phyloP scores from a whole-genome alignment of 1,140 invertebrate genomes.

The Drosophila tsacasi region DNA sequence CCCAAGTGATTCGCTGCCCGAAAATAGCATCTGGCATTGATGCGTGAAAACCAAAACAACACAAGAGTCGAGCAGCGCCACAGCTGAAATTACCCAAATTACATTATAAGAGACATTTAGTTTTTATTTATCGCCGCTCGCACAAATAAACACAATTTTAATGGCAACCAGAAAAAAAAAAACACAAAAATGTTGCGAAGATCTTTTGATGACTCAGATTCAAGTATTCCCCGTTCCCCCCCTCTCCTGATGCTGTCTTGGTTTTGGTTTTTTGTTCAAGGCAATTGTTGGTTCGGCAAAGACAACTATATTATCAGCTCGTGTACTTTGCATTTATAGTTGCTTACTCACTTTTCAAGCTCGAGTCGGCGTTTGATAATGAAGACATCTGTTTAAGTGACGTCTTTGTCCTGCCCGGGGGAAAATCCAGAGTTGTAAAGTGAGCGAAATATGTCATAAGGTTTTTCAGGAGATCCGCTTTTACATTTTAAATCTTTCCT shows the following conservation, averaged over 20 bases:
- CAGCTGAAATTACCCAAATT: constrained; percentile 58
- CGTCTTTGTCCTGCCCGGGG: background rate
- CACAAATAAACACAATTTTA: constrained; percentile 17
- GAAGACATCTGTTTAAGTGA: constrained; percentile 22
- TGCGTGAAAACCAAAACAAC: constrained; percentile 60
- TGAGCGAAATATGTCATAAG: no score
- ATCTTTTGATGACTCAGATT: constrained; percentile 45
- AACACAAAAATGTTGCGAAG: constrained; percentile 28
- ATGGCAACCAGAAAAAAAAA: constrained; percentile 23
- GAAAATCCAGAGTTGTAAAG: constrained; percentile 7
- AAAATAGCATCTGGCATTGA: constrained; percentile 74
- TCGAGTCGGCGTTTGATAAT: constrained; percentile 45
- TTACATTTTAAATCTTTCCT: no score
- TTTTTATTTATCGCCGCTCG: constrained; percentile 50
- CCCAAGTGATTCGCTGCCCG: constrained; percentile 52
- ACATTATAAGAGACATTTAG: constrained; percentile 74
- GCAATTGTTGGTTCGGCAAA: constrained; percentile 20
- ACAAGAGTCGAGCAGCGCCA: constrained; percentile 5
- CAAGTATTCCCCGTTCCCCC: constrained; percentile 1
- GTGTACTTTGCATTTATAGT: constrained; percentile 26
- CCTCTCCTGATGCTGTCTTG: constrained; percentile 22
- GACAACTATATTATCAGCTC: constrained; percentile 53
- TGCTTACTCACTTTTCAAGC: constrained; percentile 44
- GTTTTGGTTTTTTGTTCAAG: constrained; percentile 28
- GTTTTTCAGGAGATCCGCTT: background rate